Conservation (phyloP, 2,113 vertebrate genomes). For the Coracopsis vasa region DNA sequence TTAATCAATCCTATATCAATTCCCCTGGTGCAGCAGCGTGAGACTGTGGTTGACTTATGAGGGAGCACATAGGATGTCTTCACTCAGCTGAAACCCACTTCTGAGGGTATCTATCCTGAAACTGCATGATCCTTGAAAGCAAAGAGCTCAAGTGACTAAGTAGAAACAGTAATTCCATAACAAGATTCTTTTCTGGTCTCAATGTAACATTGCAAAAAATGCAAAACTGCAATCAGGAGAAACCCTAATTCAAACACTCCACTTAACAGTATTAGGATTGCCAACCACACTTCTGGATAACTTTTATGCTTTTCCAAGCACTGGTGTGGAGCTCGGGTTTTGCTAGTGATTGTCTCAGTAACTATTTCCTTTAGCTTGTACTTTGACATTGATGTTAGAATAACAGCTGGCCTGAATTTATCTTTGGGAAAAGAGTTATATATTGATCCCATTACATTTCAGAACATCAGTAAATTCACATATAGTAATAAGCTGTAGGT, state of each 20-base stretch:
- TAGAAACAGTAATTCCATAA: not conserved
- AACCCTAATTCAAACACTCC: not conserved
- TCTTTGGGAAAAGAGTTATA: not conserved
- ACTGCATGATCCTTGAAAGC: not conserved
- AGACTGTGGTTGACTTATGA: not conserved
- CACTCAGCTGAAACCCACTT: slow-evolving; percentile 29
- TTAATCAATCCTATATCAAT: slow-evolving; percentile 42
- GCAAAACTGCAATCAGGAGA: not conserved
- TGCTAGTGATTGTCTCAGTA: not conserved
- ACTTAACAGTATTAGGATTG: not conserved
- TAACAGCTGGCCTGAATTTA: not conserved
- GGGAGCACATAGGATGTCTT: not conserved
- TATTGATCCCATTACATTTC: not conserved
- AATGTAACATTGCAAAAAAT: not conserved
- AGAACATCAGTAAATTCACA: not conserved
- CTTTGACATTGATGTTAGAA: not conserved
- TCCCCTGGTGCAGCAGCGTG: not conserved
- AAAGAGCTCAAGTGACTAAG: not conserved
- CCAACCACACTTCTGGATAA: not conserved
- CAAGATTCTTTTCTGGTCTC: not conserved
- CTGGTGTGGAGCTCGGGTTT: not conserved
- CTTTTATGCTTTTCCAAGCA: not conserved
- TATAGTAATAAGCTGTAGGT: not conserved
- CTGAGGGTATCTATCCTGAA: not conserved
- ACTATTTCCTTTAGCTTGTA: not conserved